Conservation (phyloP, 23 tunicate species). For the Phallusia fumigata region DNA sequence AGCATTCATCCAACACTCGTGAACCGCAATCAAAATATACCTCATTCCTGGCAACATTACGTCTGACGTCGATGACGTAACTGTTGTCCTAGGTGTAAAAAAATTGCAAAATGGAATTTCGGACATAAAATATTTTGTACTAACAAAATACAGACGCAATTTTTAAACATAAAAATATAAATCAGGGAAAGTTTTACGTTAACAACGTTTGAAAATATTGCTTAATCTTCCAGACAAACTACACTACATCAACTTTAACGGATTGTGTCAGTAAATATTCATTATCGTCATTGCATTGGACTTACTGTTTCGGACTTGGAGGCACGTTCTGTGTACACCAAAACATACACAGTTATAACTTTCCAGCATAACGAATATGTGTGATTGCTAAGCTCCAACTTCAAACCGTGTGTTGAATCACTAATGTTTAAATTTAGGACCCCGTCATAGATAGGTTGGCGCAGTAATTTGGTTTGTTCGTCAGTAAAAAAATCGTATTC, state of each 20-base stretch:
- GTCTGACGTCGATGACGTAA: neutral
- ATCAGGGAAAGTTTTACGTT: too few species aligned
- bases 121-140: too few species aligned
- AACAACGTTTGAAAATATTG: too few species aligned
- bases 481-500: neutral
- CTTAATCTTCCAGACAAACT: too few species aligned
- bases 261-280: neutral
- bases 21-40: conserved; percentile 63
- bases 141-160: too few species aligned
- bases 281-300: neutral
- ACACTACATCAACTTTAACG: too few species aligned
- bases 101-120: too few species aligned
- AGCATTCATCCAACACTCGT: conserved; percentile 44
- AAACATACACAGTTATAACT: conserved; percentile 16
- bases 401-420: conserved; percentile 12
- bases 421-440: neutral
- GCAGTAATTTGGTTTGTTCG: neutral
- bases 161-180: too few species aligned
- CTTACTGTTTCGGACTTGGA: neutral
- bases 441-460: neutral
- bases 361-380: conserved; percentile 65
- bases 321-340: conserved; percentile 25
- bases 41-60: neutral
- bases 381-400: conserved; percentile 13
- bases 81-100: neutral